Base-by-base conservation (phyloP, 2,888 invertebrate genomes). In the Eudasyphora cyanicolor region DNA sequence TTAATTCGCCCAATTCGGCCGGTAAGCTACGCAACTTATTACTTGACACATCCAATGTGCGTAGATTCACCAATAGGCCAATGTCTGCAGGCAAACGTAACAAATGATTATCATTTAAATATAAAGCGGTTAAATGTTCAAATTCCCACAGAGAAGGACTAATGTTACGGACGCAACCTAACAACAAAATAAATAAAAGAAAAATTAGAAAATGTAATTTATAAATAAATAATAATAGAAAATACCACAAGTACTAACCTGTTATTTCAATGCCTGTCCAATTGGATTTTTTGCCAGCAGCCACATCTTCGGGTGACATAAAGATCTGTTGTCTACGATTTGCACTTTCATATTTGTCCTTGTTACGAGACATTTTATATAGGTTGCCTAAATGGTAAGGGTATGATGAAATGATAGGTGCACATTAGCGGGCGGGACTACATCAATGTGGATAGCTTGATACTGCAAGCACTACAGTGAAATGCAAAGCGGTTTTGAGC, bases 1-100 rank as follows among this genome's bases (percentile, higher is more conserved):
- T 97, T 91, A 99, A 95, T 92, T 99, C 99, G 82, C 99, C 99
- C 74, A 99, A 94, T 93, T 99, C 99, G 76, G 97, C 96, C 86
- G 99, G 99, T 92, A 99, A 94, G 91, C 96, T 96, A 86, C 98
- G 94, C 89, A 99, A 93, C 93, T 98, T 98, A 93, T 99, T 99
- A 92, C 96, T 96, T 87, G 98, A 98, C 88, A 98, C 93, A 93
- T 99, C 99, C 87, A 99, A 94, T 86, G 96, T 95, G 89, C 96
- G 95, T 86, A 99, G 94, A 93, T 97, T 97, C 85, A 93, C 94
- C 88, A 99, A 94, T 89, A 95, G 95, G 88, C 95, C 95, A 89
- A 99, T 98, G 92, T 99, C 98, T 32, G 97, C 94, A 82, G 99
- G 98, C 91, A 99, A 94, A 91, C 97, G 94, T 89, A 96, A 95